Percentiles rank a stretch among this genome's conserved stretches.
phyloP scores from a whole-genome alignment of 2,888 invertebrate genomes.

The Hypsopygia costalis region DNA sequence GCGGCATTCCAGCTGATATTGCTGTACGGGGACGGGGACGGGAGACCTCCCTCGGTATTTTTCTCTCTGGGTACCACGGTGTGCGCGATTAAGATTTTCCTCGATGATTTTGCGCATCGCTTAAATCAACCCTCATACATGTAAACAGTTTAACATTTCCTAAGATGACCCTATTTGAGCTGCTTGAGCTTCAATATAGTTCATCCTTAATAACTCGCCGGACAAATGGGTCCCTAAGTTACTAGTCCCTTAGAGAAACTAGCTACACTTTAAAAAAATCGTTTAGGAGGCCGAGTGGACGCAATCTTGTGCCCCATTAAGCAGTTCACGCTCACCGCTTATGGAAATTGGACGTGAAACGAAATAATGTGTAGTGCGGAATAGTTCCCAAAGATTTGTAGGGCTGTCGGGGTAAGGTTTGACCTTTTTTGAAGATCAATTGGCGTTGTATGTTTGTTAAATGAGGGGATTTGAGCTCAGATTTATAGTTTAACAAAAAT shows the following conservation, averaged over 20 bases:
- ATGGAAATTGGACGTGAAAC: conserved; percentile 78
- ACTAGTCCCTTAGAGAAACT: conserved; percentile 21
- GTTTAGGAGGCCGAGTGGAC: conserved; percentile 59
- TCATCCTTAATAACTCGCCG: not conserved
- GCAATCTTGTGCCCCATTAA: conserved; percentile 78
- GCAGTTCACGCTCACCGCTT: conserved; percentile 74
- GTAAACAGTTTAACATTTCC: no score
- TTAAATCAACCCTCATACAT: no score
- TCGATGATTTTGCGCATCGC: no score
- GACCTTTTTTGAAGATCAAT: not conserved
- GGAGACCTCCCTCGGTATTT: no score
- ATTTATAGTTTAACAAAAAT: no score
- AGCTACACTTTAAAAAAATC: conserved; percentile 52
- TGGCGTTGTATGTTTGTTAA: not conserved
- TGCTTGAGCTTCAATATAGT: no score
- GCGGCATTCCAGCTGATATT: no score
- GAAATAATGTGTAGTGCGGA: conserved; percentile 67
- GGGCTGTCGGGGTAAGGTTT: not conserved
- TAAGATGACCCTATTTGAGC: no score
- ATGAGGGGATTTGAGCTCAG: not conserved
- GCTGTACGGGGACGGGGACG: no score
- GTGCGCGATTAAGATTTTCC: no score
- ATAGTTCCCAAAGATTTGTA: conserved; percentile 65
- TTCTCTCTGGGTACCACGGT: no score
- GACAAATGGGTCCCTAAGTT: conserved; percentile 2